Base-by-base conservation (phyloP, 2,888 invertebrate species). In the Blastobasis lacticolella region DNA sequence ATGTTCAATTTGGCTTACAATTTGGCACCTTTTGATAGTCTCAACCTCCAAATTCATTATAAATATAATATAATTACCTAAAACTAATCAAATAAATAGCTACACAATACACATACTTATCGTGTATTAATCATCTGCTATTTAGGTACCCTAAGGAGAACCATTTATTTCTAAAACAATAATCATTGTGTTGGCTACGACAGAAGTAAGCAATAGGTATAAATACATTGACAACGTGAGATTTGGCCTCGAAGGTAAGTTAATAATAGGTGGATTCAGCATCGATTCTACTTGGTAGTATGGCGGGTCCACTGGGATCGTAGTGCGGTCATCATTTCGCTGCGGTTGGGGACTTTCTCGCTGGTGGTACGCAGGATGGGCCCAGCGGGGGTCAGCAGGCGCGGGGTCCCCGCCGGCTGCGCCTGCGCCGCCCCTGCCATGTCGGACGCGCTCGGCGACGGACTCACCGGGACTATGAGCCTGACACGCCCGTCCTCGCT, bases 261-360 rank as follows among this genome's bases (percentile, higher is more conserved):
- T 23, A 23, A 23, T 23, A 23, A 23, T 23, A 23, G 23, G 23
- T 23, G 23, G 23, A 23, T 23, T 23, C 23, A 23, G 23, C 23
- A 23, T 23, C 23, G 7, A 6, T 5, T 36, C 10, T 88, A 95
- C 82, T 95, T 96, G 40, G 95, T 96, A 38, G 96, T 96, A 73
- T 96, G 96, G 63, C 96, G 89, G 23, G 95, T 95, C 95, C 95
- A 96, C 57, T 93, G 92, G 6, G 94, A 92, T 60, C 95, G 89
- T 61, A 96, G 91, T 64, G 95, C 94, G 37, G 92, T 92, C 94
- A 95, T 94, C 73, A 95, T 90, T 73, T 95, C 95, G 78, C 94
- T 95, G 50, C 95, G 91, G 71, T 95, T 94, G 5, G 95, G 95
- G 55, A 95, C 93, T 75, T 94, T 94, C 69, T 95, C 96, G 80